phyloP scores from a whole-genome alignment of 1,140 invertebrate species.

The Drosophila mojavensis region DNA sequence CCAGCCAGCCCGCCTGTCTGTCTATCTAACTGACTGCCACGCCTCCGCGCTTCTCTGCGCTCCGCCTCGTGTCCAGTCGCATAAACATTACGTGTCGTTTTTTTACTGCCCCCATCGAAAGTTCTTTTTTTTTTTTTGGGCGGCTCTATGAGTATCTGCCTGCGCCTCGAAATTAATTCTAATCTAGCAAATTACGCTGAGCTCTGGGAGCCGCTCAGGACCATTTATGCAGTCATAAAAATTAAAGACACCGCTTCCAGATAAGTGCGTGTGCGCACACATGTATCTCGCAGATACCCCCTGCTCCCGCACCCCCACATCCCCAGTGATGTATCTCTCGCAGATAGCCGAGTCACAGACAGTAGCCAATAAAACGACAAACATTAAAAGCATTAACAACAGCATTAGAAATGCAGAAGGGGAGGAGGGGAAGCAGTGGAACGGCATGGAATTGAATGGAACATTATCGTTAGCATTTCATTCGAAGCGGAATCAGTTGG shows the following conservation, averaged over 20 bases:
- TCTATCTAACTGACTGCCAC: conserved; percentile 8
- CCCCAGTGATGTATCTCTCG: not conserved
- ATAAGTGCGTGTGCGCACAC: conserved; percentile 71
- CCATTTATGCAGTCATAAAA: conserved; percentile 79
- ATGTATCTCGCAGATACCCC: conserved; percentile 51
- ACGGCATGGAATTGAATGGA: not conserved
- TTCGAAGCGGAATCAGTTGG: conserved; percentile 9
- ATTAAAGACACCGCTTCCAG: conserved; percentile 67
- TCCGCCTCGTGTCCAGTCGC: conserved; percentile 24
- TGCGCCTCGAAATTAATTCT: conserved; percentile 73
- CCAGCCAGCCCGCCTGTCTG: conserved; percentile 27
- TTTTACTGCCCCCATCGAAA: conserved; percentile 49
- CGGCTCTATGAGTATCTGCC: conserved; percentile 22
- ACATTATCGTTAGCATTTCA: not conserved
- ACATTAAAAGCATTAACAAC: conserved; percentile 78
- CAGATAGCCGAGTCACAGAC: conserved; percentile 3
- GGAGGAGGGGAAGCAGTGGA: not conserved
- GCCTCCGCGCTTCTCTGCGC: not conserved
- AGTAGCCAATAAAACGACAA: conserved; percentile 70
- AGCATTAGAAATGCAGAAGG: conserved; percentile 65
- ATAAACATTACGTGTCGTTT: conserved; percentile 49
- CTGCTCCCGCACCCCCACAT: too few species aligned
- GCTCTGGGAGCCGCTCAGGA: conserved; percentile 36
- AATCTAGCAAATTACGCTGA: conserved; percentile 74
- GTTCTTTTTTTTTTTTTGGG: conserved; percentile 25